Evolutionary conservation across 2,113 vertebrate genomes (phyloP).

Genomic region (Cranoglanis bouderius): DNA sequence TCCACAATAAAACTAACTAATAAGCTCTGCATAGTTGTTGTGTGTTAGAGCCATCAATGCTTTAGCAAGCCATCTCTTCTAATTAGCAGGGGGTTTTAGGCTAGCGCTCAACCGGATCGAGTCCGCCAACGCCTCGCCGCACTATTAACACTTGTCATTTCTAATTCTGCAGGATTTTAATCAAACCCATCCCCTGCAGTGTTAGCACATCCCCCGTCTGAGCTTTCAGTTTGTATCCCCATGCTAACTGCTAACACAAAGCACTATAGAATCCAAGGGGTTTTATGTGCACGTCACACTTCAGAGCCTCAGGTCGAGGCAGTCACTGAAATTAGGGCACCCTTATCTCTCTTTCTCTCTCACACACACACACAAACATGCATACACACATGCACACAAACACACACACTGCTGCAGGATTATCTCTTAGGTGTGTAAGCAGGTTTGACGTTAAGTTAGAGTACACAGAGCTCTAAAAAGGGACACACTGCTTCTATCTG

Average conservation of each 20-base stretch:
- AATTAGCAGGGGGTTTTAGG: background rate
- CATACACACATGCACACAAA: background rate
- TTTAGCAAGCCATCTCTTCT: background rate
- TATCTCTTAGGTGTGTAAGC: slow-evolving; percentile 8
- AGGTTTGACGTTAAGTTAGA: background rate
- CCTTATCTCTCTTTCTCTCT: background rate
- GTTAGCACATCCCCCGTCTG: background rate
- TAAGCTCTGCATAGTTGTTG: background rate
- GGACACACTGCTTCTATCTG: background rate
- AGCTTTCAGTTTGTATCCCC: background rate
- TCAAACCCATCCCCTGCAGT: slow-evolving; percentile 3
- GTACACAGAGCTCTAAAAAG: background rate
- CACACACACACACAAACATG: background rate
- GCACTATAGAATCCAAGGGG: background rate
- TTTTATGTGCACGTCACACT: slow-evolving; percentile 9
- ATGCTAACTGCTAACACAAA: slow-evolving; percentile 6
- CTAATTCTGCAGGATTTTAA: slow-evolving; percentile 9
- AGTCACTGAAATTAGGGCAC: background rate
- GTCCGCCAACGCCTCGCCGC: background rate
- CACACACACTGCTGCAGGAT: slow-evolving; percentile 6
- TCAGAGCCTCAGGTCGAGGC: background rate
- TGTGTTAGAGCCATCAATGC: background rate
- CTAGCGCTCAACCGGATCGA: background rate
- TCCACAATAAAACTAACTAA: background rate
- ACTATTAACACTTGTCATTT: slow-evolving; percentile 25